phyloP scores from a whole-genome alignment of 2,888 invertebrate genomes.

The Amaurobius ferox region DNA sequence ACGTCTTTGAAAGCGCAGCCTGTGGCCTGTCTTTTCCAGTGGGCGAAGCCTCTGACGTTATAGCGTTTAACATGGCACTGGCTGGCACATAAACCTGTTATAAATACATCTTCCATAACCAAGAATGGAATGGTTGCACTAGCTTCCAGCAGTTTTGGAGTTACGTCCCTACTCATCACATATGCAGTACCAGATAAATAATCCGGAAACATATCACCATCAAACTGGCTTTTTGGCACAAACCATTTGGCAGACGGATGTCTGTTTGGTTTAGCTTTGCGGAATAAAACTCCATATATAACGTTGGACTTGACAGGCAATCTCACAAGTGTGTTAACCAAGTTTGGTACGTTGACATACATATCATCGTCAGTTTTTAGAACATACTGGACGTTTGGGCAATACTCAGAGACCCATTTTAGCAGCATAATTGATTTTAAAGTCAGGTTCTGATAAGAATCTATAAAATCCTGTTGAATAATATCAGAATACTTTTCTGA shows the following conservation, averaged over 20 bases:
- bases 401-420: constrained; percentile 70
- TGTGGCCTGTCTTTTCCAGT: constrained; percentile 39
- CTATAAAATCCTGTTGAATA: constrained; percentile 72
- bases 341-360: constrained; percentile 86
- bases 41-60: constrained; percentile 50
- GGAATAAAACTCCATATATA: constrained; percentile 87
- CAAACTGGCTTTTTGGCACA: constrained; percentile 87
- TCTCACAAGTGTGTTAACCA: constrained; percentile 78
- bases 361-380: constrained; percentile 93
- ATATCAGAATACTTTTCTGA: constrained; percentile 59
- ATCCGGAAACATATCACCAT: constrained; percentile 85
- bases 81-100: constrained; percentile 65
- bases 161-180: constrained; percentile 84
- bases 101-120: constrained; percentile 70
- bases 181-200: constrained; percentile 91
- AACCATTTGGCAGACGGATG: constrained; percentile 89
- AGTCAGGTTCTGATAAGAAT: constrained; percentile 73
- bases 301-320: constrained; percentile 75
- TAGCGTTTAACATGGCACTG: constrained; percentile 34
- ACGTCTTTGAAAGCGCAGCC: constrained; percentile 66
- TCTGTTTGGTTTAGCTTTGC: constrained; percentile 85
- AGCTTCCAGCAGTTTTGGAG: constrained; percentile 82
- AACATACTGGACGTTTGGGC: constrained; percentile 80
- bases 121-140: constrained; percentile 79
- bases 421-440: constrained; percentile 73